These are phyloP conservation scores for Xiphydria camelus DNA, from an alignment of 2,888 invertebrate genomes.

Conservation along the genomic window DNA sequence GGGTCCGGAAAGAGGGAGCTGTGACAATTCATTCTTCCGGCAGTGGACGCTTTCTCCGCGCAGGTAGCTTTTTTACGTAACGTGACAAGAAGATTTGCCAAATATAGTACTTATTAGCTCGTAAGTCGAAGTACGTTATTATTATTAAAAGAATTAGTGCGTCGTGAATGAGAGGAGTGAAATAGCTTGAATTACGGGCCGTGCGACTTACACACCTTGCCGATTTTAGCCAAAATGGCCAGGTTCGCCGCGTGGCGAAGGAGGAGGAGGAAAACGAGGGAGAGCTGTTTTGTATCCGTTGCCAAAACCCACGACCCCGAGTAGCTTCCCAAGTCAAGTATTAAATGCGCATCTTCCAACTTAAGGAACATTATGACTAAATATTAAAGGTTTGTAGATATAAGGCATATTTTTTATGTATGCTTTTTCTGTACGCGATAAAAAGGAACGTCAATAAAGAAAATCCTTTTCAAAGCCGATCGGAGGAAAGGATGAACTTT, in stretches of 20 bases:
- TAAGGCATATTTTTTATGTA: constrained; percentile 59
- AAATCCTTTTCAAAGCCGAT: constrained; percentile 30
- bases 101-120: constrained; percentile 56
- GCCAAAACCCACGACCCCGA: constrained; percentile 35
- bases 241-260: no score
- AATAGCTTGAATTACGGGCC: no score
- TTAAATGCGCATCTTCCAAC: constrained; percentile 54
- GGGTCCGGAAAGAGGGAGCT: constrained; percentile 2
- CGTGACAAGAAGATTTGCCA: constrained; percentile 52
- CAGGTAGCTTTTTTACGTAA: constrained; percentile 57
- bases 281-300: constrained; percentile 48
- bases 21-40: constrained; percentile 2
- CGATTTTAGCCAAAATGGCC: no score
- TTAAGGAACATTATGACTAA: constrained; percentile 19
- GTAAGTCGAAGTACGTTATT: constrained; percentile 22
- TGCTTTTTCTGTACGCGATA: constrained; percentile 57
- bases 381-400: constrained; percentile 37
- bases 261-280: no score
- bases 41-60: constrained; percentile 41
- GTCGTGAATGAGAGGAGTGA: not conserved
- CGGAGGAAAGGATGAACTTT: no score
- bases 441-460: constrained; percentile 26
- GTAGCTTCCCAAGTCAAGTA: constrained; percentile 41
- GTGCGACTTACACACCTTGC: no score
- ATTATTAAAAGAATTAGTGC: not conserved